Base-by-base conservation (phyloP, 2,113 vertebrate genomes). In the Dolichotis patagonum region DNA sequence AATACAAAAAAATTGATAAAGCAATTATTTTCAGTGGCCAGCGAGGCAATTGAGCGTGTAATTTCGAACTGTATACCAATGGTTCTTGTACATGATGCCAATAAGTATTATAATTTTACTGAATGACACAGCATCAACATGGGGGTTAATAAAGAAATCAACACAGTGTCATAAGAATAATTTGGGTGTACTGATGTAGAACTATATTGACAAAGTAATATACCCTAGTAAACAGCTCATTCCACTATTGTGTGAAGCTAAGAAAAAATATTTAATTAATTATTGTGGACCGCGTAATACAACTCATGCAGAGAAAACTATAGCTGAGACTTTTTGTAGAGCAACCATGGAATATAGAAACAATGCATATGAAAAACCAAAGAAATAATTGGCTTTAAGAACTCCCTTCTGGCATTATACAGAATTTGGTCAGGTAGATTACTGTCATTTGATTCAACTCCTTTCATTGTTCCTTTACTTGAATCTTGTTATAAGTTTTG, bases 101-200 rank as follows among this genome's bases (percentile, higher is more conserved):
- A 85, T 91, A 96, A 96, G 86, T 95, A 94, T 49, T 96, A 75
- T 92, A 82, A 97, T 88, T 93, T 93, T 90, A 71, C 93, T 96
- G 89, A 96, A 90, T 96, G 93, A 91, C 46, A 94, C 20, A 87
- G 35, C 32, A 90, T n/a, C 46, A 97, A 96, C 95, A 93, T 92
- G 20, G 43, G 54, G 90, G 82, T 96, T 97, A 97, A 94, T 96
- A 95, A 93, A 90, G 26, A 58, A 97, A 95, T 90, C 90, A 94
- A 49, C 95, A 82, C 52, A 97, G 26, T 54, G 85, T 28, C 81
- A 67, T 78, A 81, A 94, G 38, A 87, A 80, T 96, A 97, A 97
- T 95, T 94, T 96, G 54, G 30, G 63, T 88, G 63, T n/a, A 54
- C 69, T 95, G 96, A 92, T 92, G 77, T 97, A 88, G 92, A 97